These are phyloP conservation scores for Myodes glareolus DNA, from an alignment of 2,113 vertebrate species.

Conservation along the genomic window DNA sequence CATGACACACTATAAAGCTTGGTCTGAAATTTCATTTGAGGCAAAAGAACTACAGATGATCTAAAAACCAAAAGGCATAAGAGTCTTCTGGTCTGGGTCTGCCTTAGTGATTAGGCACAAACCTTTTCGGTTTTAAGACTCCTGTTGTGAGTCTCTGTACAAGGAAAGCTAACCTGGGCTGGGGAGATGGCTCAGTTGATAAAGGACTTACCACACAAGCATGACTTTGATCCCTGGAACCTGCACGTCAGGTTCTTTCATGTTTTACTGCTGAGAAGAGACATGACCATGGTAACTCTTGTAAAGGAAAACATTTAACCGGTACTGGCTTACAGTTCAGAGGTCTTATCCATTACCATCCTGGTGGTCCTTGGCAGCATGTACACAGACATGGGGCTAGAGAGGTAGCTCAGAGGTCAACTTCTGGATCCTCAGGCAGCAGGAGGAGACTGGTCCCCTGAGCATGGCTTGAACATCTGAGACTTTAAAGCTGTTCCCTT, in stretches of 20 bases:
- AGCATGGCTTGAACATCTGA: too few relatives aligned
- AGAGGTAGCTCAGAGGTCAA: too few relatives aligned
- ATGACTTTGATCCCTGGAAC: neutral
- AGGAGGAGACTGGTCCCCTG: too few relatives aligned
- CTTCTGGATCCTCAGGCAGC: too few relatives aligned
- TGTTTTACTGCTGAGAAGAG: too few relatives aligned
- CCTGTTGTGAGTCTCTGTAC: neutral
- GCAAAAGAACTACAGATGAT: neutral
- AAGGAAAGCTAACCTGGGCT: neutral
- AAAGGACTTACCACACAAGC: neutral
- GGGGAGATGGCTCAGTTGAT: neutral
- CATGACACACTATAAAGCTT: neutral
- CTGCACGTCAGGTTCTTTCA: neutral
- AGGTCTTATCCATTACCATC: too few relatives aligned
- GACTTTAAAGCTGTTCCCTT: too few relatives aligned
- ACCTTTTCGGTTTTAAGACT: neutral
- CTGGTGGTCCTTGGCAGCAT: too few relatives aligned
- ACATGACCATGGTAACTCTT: too few relatives aligned
- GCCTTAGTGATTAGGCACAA: neutral
- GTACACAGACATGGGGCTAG: too few relatives aligned
- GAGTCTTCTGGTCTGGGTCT: neutral
- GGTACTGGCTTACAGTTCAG: too few relatives aligned
- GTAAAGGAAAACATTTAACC: too few relatives aligned
- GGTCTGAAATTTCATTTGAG: neutral
- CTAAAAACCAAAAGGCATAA: neutral